phyloP scores from a whole-genome alignment of 1,140 invertebrate genomes.

The Brachionus paranguensis region DNA sequence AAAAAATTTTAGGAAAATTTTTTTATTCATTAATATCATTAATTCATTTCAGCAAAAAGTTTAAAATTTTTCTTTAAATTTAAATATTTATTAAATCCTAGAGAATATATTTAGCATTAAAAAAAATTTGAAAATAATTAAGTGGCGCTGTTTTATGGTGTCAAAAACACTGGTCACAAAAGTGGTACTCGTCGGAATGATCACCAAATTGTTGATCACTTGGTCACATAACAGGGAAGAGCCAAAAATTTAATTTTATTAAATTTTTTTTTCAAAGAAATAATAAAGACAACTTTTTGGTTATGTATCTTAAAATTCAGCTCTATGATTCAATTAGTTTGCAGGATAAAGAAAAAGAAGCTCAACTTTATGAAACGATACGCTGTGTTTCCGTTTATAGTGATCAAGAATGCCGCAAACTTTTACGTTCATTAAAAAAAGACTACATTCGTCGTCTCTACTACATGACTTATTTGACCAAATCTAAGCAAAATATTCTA shows the following conservation, averaged over 20 bases:
- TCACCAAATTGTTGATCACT: too few relatives aligned
- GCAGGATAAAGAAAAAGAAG: constrained; percentile 70
- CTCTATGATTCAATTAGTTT: constrained; percentile 80
- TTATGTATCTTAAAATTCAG: constrained; percentile 70
- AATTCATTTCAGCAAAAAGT: too few relatives aligned
- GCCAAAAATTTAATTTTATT: neutral
- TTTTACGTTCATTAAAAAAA: constrained; percentile 70
- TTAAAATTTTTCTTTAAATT: too few relatives aligned
- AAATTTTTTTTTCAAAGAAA: neutral
- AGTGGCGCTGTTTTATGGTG: too few relatives aligned
- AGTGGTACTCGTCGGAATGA: too few relatives aligned
- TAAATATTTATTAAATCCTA: too few relatives aligned
- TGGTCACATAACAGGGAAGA: too few relatives aligned
- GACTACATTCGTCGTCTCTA: constrained; percentile 72
- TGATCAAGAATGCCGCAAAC: constrained; percentile 66
- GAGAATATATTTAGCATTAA: too few relatives aligned
- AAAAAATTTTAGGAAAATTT: too few relatives aligned
- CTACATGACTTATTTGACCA: constrained; percentile 77
- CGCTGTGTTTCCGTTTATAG: constrained; percentile 72
- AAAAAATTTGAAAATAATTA: too few relatives aligned
- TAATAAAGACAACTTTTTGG: constrained; percentile 63
- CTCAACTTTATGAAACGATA: constrained; percentile 79
- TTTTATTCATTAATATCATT: too few relatives aligned
- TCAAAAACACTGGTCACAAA: too few relatives aligned
- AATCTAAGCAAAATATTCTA: constrained; percentile 73